These are phyloP conservation scores for Astyanax mexicanus DNA, from an alignment of 2,797 vertebrate genomes.

Conservation along the genomic window DNA sequence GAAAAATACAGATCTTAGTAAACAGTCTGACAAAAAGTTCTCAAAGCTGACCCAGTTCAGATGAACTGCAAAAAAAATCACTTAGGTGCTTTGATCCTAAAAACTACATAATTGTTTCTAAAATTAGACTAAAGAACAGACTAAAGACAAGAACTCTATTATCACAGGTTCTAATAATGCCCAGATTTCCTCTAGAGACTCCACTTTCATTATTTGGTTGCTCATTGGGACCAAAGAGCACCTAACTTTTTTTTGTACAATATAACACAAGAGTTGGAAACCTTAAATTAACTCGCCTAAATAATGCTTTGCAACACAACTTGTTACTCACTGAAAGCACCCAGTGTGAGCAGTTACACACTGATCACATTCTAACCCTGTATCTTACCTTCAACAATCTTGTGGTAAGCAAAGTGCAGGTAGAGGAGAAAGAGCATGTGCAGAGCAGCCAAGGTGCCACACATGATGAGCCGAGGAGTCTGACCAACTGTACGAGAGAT, in stretches of 20 bases:
- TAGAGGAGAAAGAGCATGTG: constrained; percentile 98
- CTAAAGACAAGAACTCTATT: constrained; percentile 47
- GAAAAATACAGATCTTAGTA: no score
- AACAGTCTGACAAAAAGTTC: not conserved
- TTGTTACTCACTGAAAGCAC: not conserved
- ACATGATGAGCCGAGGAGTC: constrained; percentile 91
- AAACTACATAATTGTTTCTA: constrained; percentile 35
- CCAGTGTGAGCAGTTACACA: no score
- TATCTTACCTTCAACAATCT: constrained; percentile 91
- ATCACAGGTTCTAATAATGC: constrained; percentile 30
- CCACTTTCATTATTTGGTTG: constrained; percentile 16
- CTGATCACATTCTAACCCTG: not conserved
- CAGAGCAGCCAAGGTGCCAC: constrained; percentile 85
- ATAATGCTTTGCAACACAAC: no score
- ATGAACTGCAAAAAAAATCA: not conserved
- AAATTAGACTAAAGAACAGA: constrained; percentile 49
- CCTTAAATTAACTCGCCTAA: not conserved
- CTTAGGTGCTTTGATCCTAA: constrained; percentile 13
- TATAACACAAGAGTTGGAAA: not conserved
- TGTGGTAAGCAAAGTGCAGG: constrained; percentile 97
- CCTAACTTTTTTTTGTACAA: not conserved
- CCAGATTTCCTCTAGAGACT: constrained; percentile 7
- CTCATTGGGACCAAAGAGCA: not conserved
- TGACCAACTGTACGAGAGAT: constrained; percentile 93
- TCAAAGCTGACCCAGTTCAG: constrained; percentile 27